Percentiles rank a stretch among this genome's conserved stretches.
Conservation (phyloP, 2,113 vertebrate genomes). For the Dipodomys merriami region DNA sequence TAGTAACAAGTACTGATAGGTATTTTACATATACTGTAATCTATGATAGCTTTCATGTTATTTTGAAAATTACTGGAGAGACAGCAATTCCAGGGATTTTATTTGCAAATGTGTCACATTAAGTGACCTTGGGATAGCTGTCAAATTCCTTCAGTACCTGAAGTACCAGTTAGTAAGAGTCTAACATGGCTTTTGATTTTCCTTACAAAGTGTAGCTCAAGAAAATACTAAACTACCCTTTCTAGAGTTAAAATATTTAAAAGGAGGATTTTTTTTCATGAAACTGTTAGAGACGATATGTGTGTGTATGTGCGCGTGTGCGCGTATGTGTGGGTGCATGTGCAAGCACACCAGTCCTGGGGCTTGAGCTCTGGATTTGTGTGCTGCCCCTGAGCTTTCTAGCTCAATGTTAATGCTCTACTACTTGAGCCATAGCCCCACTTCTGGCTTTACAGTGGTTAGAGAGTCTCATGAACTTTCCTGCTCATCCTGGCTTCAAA, state of each 20-base stretch:
- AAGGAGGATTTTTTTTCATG: slow-evolving; percentile 17
- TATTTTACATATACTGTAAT: neutral
- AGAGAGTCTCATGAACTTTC: too few species aligned
- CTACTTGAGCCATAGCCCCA: too few species aligned
- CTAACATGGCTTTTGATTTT: neutral
- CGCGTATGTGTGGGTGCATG: too few species aligned
- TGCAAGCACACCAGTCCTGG: too few species aligned
- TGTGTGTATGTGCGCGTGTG: too few species aligned
- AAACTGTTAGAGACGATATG: neutral
- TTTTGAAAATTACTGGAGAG: neutral
- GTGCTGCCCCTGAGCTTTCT: too few species aligned
- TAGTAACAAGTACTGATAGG: neutral
- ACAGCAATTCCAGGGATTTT: neutral
- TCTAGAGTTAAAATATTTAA: neutral
- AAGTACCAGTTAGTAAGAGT: neutral
- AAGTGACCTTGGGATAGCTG: neutral
- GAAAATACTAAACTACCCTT: neutral
- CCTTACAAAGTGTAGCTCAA: too few species aligned
- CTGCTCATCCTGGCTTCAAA: too few species aligned
- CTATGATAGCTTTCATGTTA: neutral
- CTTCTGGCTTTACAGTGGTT: too few species aligned
- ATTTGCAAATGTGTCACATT: neutral
- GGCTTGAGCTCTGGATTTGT: too few species aligned
- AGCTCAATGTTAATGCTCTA: too few species aligned
- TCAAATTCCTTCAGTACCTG: neutral